Evolutionary conservation across 2,888 invertebrate genomes (phyloP).

Genomic region (Apamea anceps): DNA sequence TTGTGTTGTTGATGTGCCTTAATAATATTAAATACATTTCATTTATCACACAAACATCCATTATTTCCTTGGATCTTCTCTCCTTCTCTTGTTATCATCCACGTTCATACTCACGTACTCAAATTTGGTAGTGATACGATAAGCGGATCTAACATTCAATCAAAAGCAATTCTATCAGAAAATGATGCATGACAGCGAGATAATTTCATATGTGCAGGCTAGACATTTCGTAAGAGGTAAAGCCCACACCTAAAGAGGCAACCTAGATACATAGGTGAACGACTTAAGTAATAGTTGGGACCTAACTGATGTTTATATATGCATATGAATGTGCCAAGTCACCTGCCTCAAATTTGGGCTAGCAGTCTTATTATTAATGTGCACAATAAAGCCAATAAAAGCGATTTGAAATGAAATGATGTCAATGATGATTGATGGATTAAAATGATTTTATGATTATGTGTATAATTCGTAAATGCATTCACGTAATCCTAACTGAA

Average conservation of each 20-base stretch:
- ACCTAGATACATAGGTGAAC: constrained; percentile 77
- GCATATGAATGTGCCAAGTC: constrained; percentile 49
- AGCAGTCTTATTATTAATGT: constrained; percentile 32
- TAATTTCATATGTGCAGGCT: constrained; percentile 47
- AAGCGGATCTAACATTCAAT: neutral
- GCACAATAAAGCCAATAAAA: constrained; percentile 21
- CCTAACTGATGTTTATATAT: constrained; percentile 47
- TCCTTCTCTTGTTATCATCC: neutral
- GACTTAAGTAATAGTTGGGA: constrained; percentile 69
- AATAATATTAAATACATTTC: no score
- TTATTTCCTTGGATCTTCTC: neutral
- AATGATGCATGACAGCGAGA: constrained; percentile 18
- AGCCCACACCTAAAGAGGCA: constrained; percentile 70
- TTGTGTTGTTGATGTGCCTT: no score
- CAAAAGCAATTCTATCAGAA: neutral
- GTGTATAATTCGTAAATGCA: constrained; percentile 18
- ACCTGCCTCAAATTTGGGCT: constrained; percentile 33
- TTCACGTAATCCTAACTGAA: constrained; percentile 31
- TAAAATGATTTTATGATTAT: constrained; percentile 35
- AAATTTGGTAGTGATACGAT: neutral
- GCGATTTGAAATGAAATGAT: constrained; percentile 12
- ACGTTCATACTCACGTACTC: neutral
- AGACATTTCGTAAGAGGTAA: constrained; percentile 68
- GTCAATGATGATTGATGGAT: constrained; percentile 41
- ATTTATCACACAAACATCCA: neutral